Base-by-base conservation (phyloP, 1,140 invertebrate species). In the Leptonema lineaticorne region DNA sequence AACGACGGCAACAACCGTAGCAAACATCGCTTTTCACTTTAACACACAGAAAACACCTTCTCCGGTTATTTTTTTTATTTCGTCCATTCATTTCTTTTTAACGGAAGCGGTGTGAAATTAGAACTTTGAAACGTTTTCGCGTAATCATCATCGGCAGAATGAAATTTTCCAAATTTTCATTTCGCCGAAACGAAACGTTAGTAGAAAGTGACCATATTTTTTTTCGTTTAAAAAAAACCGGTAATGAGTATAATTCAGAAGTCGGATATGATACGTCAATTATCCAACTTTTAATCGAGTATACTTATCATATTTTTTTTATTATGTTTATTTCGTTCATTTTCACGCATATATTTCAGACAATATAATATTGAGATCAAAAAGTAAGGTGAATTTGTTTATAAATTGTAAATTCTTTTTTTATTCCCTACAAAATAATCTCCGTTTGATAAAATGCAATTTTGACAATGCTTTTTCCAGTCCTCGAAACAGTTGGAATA, bases 1-100 rank as follows among this genome's bases (percentile, higher is more conserved):
- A 62, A 62, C 59, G 59, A 62, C 37, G 33, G 59, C 24, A 59
- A 59, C 57, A 37, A 59, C 57, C 57, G 57, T 59, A 45, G 45
- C 33, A 62, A 62, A 62, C 59, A 58, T 18, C 28, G 11, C 16
- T 16, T 41, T 41, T 41, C 37, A 41, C 37, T 41, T 41, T 41
- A 16, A 41, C 37, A n/a, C n/a, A n/a, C n/a, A 24, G 22, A 24
- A 53, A 11, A 41, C 18, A 50, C 50, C 9, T 26, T 24, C 9
- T 26, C 50, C 46, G 18, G 18, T 16, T 24, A 50, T 22, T 24
- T 50, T 50, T 50, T 50, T 20, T 20, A 3, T 53, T 53, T 53
- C 20, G 24, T 53, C 8, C 22, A 2, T 53, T 26, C 22, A 26
- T 24, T 11, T 48, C 20, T 7, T 9, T 20, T 2, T n/a, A n/a